phyloP scores from a whole-genome alignment of 2,888 invertebrate genomes.

The Tethea ocularis region DNA sequence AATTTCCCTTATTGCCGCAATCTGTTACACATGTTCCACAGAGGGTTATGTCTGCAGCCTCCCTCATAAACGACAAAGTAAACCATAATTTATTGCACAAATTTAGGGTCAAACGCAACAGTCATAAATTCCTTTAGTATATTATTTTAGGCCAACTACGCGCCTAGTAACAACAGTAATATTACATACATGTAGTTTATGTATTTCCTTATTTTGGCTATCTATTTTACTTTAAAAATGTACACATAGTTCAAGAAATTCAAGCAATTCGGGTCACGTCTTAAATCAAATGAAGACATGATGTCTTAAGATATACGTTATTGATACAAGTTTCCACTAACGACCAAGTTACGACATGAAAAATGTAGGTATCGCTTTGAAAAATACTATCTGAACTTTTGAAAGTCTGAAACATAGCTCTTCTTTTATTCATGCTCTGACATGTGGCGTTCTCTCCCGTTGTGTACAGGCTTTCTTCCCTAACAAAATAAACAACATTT shows the following conservation, averaged over 20 bases:
- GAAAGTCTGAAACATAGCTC: constrained; percentile 80
- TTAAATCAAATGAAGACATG: constrained; percentile 24
- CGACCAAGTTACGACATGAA: constrained; percentile 57
- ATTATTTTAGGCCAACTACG: constrained; percentile 58
- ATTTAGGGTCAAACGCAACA: constrained; percentile 79
- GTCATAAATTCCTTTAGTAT: constrained; percentile 73
- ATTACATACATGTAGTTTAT: constrained; percentile 22
- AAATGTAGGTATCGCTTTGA: constrained; percentile 66
- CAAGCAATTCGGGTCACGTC: constrained; percentile 12
- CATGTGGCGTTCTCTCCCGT: constrained; percentile 75
- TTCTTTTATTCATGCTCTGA: constrained; percentile 82
- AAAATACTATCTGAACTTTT: constrained; percentile 76
- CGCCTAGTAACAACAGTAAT: constrained; percentile 42
- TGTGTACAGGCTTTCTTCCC: constrained; percentile 79
- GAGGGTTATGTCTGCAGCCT: constrained; percentile 75
- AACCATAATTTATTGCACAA: constrained; percentile 81
- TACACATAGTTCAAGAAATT: constrained; percentile 17
- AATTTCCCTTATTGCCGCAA: constrained; percentile 83
- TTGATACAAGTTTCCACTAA: constrained; percentile 52
- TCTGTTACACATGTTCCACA: constrained; percentile 79
- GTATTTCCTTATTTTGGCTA: constrained; percentile 1
- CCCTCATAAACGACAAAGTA: constrained; percentile 83
- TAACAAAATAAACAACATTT: constrained; percentile 83
- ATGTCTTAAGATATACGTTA: constrained; percentile 34
- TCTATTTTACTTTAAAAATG: constrained; percentile 8